phyloP scores from a whole-genome alignment of 2,888 invertebrate species.

The Lucinisca nassula region DNA sequence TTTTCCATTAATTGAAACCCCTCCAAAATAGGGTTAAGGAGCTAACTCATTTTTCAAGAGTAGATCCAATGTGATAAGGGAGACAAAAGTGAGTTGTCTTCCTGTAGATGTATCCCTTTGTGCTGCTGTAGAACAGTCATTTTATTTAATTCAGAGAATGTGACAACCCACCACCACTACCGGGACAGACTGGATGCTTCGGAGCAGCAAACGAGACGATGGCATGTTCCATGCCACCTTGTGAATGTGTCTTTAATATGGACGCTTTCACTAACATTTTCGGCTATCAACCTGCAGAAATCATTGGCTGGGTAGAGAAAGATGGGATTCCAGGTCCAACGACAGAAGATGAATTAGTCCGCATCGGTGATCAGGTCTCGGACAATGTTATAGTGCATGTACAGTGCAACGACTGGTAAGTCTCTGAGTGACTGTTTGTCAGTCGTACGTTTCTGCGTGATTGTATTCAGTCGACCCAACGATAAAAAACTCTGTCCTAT shows the following conservation, averaged over 20 bases:
- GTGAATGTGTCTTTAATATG: conserved; percentile 64
- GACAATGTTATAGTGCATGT: conserved; percentile 60
- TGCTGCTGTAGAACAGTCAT: too few species aligned
- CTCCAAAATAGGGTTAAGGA: too few species aligned
- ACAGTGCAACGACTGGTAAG: conserved; percentile 63
- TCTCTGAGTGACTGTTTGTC: not conserved
- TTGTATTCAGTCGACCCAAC: too few species aligned
- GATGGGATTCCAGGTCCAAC: conserved; percentile 55
- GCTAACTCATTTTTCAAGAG: too few species aligned
- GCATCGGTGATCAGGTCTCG: conserved; percentile 50
- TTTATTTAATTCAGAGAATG: too few species aligned
- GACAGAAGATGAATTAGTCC: conserved; percentile 53
- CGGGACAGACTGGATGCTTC: conserved; percentile 38
- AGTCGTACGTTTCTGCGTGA: not conserved
- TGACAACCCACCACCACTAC: conserved; percentile 51
- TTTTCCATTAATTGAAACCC: too few species aligned
- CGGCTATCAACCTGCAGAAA: conserved; percentile 51
- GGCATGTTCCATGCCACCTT: conserved; percentile 46
- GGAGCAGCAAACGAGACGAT: conserved; percentile 31
- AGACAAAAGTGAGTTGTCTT: too few species aligned
- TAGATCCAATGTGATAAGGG: too few species aligned
- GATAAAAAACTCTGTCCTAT: too few species aligned
- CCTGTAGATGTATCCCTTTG: too few species aligned
- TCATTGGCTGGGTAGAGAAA: conserved; percentile 56
- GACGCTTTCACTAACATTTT: conserved; percentile 49